Evolutionary conservation across 2,888 invertebrate species (phyloP).

Genomic region (Carterocephalus palaemon): DNA sequence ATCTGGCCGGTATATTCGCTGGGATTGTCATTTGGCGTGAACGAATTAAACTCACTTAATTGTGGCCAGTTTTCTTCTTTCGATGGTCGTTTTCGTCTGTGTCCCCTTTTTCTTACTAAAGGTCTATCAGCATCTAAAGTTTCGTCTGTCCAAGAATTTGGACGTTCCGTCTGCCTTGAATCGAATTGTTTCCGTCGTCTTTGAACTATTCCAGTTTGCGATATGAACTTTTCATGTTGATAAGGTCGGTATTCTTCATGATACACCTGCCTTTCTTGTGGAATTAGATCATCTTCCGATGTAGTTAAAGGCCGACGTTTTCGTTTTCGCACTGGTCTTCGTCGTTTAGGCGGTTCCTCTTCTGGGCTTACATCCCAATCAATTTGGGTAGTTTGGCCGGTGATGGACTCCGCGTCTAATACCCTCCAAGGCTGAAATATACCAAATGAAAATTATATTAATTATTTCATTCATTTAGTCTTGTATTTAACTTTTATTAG

Average conservation of each 20-base stretch:
- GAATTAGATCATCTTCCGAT: conserved; percentile 41
- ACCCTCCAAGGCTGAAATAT: conserved; percentile 76
- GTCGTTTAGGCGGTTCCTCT: conserved; percentile 59
- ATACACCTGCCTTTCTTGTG: conserved; percentile 43
- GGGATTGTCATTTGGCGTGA: conserved; percentile 21
- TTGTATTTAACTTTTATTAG: too few species aligned
- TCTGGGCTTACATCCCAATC: conserved; percentile 55
- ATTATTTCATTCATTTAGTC: too few species aligned
- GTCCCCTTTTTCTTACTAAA: conserved; percentile 50
- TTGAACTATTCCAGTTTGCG: conserved; percentile 45
- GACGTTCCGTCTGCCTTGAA: conserved; percentile 33
- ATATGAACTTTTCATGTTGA: conserved; percentile 41
- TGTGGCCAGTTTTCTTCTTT: conserved; percentile 42
- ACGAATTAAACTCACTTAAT: conserved; percentile 47
- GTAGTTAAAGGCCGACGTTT: conserved; percentile 78
- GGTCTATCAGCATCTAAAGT: conserved; percentile 51
- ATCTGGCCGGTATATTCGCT: conserved; percentile 1
- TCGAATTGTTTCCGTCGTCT: conserved; percentile 57
- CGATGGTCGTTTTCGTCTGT: conserved; percentile 55
- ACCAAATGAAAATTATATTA: background rate
- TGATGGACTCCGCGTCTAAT: conserved; percentile 59
- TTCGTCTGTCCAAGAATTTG: conserved; percentile 60
- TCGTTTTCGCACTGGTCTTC: conserved; percentile 77
- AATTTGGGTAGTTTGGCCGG: conserved; percentile 41
- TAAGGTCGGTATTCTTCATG: conserved; percentile 43